These are phyloP conservation scores for Mormyrus hasselquistii DNA, from an alignment of 2,797 vertebrate genomes.

Conservation along the genomic window DNA sequence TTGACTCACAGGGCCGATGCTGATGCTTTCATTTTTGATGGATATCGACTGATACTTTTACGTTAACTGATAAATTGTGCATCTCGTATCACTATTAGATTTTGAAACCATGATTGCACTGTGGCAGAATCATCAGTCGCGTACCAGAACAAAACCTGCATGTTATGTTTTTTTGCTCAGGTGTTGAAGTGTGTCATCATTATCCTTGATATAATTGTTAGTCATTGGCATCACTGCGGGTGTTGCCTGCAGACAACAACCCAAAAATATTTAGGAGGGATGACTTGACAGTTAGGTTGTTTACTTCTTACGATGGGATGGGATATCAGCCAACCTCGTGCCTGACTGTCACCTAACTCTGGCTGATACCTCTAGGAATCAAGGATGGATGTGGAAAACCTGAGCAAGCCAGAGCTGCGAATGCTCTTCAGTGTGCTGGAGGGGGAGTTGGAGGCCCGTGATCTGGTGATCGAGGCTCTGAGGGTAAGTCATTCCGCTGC, in stretches of 20 bases:
- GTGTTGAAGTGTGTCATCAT: not conserved
- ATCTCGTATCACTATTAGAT: not conserved
- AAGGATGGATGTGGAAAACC: conserved; percentile 97
- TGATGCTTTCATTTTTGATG: not conserved
- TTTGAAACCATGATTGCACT: not conserved
- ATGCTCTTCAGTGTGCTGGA: conserved; percentile 94
- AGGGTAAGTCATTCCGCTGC: conserved; percentile 67
- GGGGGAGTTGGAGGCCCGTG: conserved; percentile 93
- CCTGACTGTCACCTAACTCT: conserved; percentile 9
- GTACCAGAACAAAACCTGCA: not conserved
- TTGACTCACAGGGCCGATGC: not conserved
- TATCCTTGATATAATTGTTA: not conserved
- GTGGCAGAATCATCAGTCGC: not conserved
- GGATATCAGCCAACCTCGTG: not conserved
- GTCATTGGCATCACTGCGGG: not conserved
- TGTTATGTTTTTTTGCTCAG: not conserved
- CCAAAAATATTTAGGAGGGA: not conserved
- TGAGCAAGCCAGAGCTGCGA: conserved; percentile 90
- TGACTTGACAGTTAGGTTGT: not conserved
- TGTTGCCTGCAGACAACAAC: not conserved
- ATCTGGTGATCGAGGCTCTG: conserved; percentile 91
- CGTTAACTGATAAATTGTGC: not conserved
- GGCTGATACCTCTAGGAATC: conserved; percentile 60
- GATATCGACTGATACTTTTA: not conserved
- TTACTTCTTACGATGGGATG: not conserved